Conservation (phyloP, 2,113 vertebrate species). For the Neogale vison region DNA sequence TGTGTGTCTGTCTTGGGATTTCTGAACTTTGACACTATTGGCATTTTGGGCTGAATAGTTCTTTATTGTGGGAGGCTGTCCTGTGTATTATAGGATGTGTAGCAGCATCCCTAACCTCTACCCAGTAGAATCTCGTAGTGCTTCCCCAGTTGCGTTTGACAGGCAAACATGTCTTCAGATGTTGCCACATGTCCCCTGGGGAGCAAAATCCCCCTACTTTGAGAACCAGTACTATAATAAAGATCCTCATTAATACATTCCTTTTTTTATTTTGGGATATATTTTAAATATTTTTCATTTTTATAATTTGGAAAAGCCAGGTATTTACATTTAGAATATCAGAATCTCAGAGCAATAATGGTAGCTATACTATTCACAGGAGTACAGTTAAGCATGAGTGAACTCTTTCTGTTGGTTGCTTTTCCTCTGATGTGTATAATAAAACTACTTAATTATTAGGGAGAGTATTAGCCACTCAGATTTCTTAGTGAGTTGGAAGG, state of each 20-base stretch:
- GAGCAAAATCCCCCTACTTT: background rate
- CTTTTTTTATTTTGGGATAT: background rate
- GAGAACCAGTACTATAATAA: background rate
- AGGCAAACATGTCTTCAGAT: background rate
- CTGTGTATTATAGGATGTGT: background rate
- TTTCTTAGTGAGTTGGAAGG: background rate
- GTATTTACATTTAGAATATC: background rate
- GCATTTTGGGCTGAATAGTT: background rate
- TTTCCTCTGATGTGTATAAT: constrained; percentile 16
- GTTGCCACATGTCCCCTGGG: background rate
- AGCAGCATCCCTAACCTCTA: background rate
- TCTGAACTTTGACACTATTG: background rate
- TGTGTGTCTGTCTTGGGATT: background rate
- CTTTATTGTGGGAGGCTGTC: background rate
- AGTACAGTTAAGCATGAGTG: background rate
- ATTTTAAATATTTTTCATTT: background rate
- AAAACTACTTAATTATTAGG: background rate
- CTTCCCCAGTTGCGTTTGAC: background rate
- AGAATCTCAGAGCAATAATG: background rate
- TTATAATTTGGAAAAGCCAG: background rate
- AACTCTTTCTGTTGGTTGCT: background rate
- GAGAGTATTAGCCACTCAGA: background rate
- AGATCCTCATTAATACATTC: background rate
- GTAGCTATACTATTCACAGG: background rate
- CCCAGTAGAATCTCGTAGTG: background rate